Base-by-base conservation (phyloP, 2,113 vertebrate species). In the Pan troglodytes region DNA sequence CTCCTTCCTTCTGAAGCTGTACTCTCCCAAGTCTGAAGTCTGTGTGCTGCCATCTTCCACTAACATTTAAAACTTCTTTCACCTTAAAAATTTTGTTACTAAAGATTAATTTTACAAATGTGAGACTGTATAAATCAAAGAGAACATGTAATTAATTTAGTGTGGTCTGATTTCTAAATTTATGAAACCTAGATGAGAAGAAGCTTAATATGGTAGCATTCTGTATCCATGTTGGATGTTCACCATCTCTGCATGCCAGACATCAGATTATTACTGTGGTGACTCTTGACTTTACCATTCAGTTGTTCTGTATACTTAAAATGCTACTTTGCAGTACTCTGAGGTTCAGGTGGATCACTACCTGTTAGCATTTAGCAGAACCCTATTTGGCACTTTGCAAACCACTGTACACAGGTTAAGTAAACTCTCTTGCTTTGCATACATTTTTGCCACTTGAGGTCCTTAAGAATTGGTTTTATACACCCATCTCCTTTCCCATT, bases 61-160 rank as follows among this genome's bases (percentile, higher is more conserved):
- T 75, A 95, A 61, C 16, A 48, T 23, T 81, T 94, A 73, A 93
- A 96, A 59, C n/a, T 93, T 84, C 25, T 81, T 30, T 73, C 17
- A 79, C 7, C 23, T 72, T 88, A 40, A 79, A 91, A 73, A 43
- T 12, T 4, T 38, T 52, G 40, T 72, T 95, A 76, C 6, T 93
- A 81, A 79, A 93, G 40, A 70, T 59, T 61, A 91, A 85, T 57
- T 93, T 35, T 91, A 80, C 55, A 94, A 82, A 90, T 11, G 18
- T 83, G 30, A 95, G 22, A 86, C 92, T 79, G 27, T 40, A 64
- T 59, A 90, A n/a, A 55, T 25, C 9, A 6, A 27, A 80, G 1
- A 75, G n/a, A 88, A 72, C 8, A 73, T 32, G 45, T 85, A 59
- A 43, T 48, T 86, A 92, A 88, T 22, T 81, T 43, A 92, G 35